phyloP scores from a whole-genome alignment of 2,113 vertebrate genomes.

The Pterocles gutturalis region DNA sequence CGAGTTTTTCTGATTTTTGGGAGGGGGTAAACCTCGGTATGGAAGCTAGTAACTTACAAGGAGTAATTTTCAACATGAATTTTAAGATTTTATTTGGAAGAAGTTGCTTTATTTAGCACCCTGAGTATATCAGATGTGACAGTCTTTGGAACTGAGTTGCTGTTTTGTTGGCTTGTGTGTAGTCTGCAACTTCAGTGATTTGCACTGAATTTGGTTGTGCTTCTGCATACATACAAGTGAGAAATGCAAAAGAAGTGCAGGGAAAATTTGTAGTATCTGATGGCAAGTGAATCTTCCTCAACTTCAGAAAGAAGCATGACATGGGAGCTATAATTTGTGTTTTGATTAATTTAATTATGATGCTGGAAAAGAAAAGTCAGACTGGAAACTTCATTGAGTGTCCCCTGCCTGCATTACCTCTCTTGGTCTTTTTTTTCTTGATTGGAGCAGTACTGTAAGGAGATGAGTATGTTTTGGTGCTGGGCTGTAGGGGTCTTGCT shows the following conservation, averaged over 20 bases:
- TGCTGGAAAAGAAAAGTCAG: neutral
- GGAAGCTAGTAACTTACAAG: neutral
- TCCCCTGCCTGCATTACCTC: accelerated
- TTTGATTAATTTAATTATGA: neutral
- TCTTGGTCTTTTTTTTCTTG: neutral
- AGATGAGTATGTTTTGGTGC: accelerated
- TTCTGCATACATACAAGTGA: neutral
- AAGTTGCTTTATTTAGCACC: neutral
- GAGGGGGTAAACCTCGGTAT: neutral
- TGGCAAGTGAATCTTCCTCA: neutral
- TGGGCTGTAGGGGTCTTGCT: neutral
- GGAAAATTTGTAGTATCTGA: neutral
- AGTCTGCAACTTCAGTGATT: neutral
- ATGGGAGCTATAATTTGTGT: neutral
- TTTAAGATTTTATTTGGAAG: neutral
- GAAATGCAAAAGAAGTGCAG: neutral
- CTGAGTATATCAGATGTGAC: neutral
- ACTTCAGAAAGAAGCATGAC: neutral
- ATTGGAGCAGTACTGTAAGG: too few relatives aligned
- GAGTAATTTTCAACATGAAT: neutral
- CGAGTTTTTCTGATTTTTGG: neutral
- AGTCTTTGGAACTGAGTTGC: neutral
- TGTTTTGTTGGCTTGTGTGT: neutral
- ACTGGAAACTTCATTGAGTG: neutral
- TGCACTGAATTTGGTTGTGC: neutral